phyloP scores from a whole-genome alignment of 2,797 vertebrate species.

The Spea hammondii region DNA sequence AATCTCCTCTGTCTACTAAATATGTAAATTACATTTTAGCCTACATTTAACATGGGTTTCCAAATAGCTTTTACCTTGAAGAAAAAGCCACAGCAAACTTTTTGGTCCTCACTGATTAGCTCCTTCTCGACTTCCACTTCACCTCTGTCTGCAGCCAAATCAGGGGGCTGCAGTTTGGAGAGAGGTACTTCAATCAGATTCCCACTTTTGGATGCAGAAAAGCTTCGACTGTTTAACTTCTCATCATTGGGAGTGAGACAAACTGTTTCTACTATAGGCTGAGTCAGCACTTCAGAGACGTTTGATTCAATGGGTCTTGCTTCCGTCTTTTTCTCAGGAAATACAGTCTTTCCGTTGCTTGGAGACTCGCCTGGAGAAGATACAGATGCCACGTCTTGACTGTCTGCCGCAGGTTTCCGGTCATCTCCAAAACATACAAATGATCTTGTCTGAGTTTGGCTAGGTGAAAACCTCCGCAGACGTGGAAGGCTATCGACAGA shows the following conservation, averaged over 20 bases:
- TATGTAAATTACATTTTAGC: too few species aligned
- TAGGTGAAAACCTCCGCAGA: constrained; percentile 89
- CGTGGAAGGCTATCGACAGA: constrained; percentile 96
- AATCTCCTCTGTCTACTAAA: too few species aligned
- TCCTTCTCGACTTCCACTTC: constrained; percentile 71
- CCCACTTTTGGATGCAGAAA: constrained; percentile 68
- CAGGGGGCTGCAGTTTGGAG: constrained; percentile 80
- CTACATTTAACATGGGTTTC: too few species aligned
- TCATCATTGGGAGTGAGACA: constrained; percentile 80
- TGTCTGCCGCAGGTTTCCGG: constrained; percentile 57
- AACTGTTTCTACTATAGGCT: constrained; percentile 81
- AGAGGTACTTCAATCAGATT: constrained; percentile 91
- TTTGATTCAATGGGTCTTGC: constrained; percentile 71
- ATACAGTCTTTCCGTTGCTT: constrained; percentile 58
- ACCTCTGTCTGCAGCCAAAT: constrained; percentile 70
- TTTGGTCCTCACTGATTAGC: constrained; percentile 82
- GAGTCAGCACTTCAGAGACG: constrained; percentile 84
- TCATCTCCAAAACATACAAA: constrained; percentile 89
- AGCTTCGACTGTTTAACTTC: constrained; percentile 63
- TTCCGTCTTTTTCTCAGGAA: constrained; percentile 61
- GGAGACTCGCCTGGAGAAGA: constrained; percentile 58
- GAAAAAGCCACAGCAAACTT: constrained; percentile 91
- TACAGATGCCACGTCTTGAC: constrained; percentile 58
- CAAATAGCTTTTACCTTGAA: constrained; percentile 80
- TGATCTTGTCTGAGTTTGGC: constrained; percentile 81